phyloP scores from a whole-genome alignment of 1,140 invertebrate genomes.

The Melanaphis sacchari region DNA sequence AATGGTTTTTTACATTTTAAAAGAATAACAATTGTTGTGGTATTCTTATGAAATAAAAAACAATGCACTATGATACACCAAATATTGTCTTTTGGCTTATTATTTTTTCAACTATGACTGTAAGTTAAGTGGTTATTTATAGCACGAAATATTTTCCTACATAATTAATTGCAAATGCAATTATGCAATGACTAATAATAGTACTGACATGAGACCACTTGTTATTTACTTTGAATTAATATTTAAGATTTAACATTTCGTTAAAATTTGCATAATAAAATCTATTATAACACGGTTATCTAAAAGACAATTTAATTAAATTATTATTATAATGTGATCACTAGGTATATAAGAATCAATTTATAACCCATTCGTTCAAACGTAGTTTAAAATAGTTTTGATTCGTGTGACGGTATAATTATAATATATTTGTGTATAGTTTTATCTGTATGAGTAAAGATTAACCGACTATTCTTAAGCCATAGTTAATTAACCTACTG shows the following conservation, averaged over 20 bases:
- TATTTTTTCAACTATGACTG: not conserved
- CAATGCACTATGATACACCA: not conserved
- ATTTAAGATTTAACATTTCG: not conserved
- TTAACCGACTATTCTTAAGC: no score
- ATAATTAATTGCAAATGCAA: not conserved
- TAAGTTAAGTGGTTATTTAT: not conserved
- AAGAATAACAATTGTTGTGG: not conserved
- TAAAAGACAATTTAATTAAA: not conserved
- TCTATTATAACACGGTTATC: not conserved
- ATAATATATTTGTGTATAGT: not conserved
- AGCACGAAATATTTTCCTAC: not conserved
- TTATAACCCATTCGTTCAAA: not conserved
- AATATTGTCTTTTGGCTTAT: not conserved
- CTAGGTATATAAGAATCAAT: no score
- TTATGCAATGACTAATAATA: not conserved
- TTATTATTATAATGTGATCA: no score
- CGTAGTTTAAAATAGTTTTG: not conserved
- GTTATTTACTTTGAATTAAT: no score
- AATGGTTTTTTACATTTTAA: not conserved
- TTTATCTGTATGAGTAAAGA: no score
- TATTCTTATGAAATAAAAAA: not conserved
- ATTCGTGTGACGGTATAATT: not conserved
- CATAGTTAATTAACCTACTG: no score
- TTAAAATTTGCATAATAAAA: not conserved
- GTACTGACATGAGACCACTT: no score